Evolutionary conservation across 2,113 vertebrate genomes (phyloP).

Genomic region (Callopanchax toddi): DNA sequence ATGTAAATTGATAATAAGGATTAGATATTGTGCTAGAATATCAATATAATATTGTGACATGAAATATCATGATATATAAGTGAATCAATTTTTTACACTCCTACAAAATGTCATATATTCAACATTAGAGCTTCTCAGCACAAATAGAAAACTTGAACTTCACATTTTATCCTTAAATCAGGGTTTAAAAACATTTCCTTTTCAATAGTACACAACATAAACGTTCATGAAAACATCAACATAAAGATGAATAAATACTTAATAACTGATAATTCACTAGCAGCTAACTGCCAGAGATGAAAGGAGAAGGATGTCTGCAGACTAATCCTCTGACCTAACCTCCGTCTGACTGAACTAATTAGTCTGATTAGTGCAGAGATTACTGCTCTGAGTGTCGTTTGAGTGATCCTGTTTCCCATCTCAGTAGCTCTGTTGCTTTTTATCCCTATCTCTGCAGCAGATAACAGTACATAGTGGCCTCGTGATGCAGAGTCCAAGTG

Average conservation of each 20-base stretch:
- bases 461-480: slow-evolving; percentile 50
- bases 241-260: not conserved
- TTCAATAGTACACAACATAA: no score
- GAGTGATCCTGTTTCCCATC: slow-evolving; percentile 53
- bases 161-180: no score
- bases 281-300: slow-evolving; percentile 37
- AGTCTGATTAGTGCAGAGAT: slow-evolving; percentile 64
- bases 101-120: no score
- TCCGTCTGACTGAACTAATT: slow-evolving; percentile 56
- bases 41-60: no score
- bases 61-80: no score
- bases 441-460: slow-evolving; percentile 54
- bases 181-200: no score
- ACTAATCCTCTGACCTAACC: slow-evolving; percentile 35
- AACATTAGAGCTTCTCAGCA: no score
- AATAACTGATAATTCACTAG: not conserved
- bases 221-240: no score
- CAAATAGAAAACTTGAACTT: no score
- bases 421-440: slow-evolving; percentile 40
- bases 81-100: no score
- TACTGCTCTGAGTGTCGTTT: slow-evolving; percentile 53
- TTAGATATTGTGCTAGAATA: no score
- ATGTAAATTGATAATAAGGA: no score
- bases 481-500: slow-evolving; percentile 35
- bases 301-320: slow-evolving; percentile 35